Evolutionary conservation across 2,888 invertebrate genomes (phyloP).

Genomic region (Pediacus dermestoides): DNA sequence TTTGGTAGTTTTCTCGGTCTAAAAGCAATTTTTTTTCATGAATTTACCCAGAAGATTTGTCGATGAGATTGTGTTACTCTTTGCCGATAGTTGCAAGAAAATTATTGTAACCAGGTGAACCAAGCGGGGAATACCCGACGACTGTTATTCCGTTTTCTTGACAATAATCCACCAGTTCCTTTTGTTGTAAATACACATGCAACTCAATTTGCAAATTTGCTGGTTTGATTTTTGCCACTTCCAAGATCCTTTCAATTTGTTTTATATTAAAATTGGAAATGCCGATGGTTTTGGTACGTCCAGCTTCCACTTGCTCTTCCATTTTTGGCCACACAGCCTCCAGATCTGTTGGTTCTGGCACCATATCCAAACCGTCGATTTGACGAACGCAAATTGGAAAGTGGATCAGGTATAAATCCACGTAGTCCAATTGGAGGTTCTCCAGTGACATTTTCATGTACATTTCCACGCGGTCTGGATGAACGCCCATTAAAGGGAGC

Average conservation of each 20-base stretch:
- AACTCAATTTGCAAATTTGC: conserved; percentile 62
- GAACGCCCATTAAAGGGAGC: conserved; percentile 60
- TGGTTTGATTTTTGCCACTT: conserved; percentile 54
- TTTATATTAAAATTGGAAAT: conserved; percentile 57
- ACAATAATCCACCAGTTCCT: conserved; percentile 33
- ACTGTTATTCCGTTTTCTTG: conserved; percentile 8
- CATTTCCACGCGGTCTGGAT: conserved; percentile 49
- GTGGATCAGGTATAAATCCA: conserved; percentile 35
- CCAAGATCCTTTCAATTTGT: conserved; percentile 60
- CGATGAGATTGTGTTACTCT: too few species aligned
- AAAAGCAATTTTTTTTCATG: too few species aligned
- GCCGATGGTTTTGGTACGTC: conserved; percentile 12
- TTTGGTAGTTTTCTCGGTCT: conserved; percentile 15
- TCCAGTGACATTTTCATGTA: conserved; percentile 30
- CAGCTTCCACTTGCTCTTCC: conserved; percentile 59
- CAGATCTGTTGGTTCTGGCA: too few species aligned
- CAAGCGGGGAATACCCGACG: conserved; percentile 8
- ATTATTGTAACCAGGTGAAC: conserved; percentile 7
- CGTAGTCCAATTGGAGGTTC: conserved; percentile 32
- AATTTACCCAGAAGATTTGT: too few species aligned
- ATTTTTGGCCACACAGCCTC: too few species aligned
- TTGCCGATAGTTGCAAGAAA: too few species aligned
- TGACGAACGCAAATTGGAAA: too few species aligned
- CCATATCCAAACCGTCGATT: too few species aligned
- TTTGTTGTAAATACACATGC: conserved; percentile 53